Conservation (phyloP, 2,888 invertebrate genomes). For the Eulithis testata region DNA sequence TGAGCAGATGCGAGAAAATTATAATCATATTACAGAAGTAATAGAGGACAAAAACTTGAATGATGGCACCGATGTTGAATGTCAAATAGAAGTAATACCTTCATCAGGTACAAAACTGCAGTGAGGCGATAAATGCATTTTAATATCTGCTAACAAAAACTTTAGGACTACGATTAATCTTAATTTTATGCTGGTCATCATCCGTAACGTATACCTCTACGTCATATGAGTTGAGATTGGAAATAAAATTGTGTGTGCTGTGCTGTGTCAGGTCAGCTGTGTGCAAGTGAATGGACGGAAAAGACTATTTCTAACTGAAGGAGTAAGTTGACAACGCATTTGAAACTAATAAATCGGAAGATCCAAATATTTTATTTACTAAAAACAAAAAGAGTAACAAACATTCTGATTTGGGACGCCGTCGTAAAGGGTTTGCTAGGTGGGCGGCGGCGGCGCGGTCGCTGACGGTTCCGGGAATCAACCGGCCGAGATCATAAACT, state of each 20-base stretch:
- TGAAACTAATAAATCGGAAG: too few relatives aligned
- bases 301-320: too few relatives aligned
- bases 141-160: too few relatives aligned
- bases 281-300: too few relatives aligned
- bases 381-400: slow-evolving; percentile 47
- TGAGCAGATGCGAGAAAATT: slow-evolving; percentile 64
- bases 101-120: slow-evolving; percentile 59
- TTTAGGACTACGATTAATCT: slow-evolving; percentile 36
- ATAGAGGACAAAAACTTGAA: slow-evolving; percentile 72
- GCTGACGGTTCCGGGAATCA: slow-evolving; percentile 65
- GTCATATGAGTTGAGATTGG: too few relatives aligned
- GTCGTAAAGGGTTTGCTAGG: slow-evolving; percentile 68
- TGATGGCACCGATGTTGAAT: slow-evolving; percentile 66
- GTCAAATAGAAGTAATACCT: slow-evolving; percentile 59
- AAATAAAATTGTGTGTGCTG: too few relatives aligned
- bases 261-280: too few relatives aligned
- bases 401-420: slow-evolving; percentile 62
- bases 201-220: too few relatives aligned
- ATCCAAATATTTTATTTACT: too few relatives aligned
- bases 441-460: slow-evolving; percentile 50
- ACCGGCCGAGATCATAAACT: slow-evolving; percentile 26
- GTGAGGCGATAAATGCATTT: slow-evolving; percentile 51
- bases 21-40: slow-evolving; percentile 74
- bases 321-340: too few relatives aligned
- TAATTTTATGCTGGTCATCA: too few relatives aligned